These are phyloP conservation scores for Sebastolobus altivelis DNA, from an alignment of 2,797 vertebrate genomes.

Conservation along the genomic window DNA sequence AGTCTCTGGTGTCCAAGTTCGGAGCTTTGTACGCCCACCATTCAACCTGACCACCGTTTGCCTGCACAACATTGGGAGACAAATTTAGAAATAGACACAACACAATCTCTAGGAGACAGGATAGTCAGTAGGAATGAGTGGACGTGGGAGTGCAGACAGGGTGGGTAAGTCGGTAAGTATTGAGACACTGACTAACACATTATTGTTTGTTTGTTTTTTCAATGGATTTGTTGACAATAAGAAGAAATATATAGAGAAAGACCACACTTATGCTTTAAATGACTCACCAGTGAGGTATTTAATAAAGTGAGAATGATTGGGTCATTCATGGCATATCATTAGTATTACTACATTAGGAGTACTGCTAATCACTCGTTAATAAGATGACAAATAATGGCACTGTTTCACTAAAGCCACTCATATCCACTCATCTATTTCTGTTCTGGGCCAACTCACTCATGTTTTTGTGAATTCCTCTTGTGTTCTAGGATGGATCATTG, in stretches of 20 bases:
- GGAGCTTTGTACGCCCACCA: not conserved
- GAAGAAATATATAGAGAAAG: not conserved
- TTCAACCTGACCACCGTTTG: not conserved
- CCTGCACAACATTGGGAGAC: not conserved
- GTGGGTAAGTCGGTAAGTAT: not conserved
- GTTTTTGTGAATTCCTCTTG: conserved; percentile 47
- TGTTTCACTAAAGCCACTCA: conserved; percentile 22
- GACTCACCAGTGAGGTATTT: not conserved
- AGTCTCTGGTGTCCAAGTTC: not conserved
- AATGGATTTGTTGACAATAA: not conserved
- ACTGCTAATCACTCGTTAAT: conserved; percentile 17
- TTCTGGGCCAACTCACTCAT: conserved; percentile 21
- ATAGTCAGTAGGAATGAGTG: not conserved
- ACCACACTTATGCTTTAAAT: not conserved
- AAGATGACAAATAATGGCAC: conserved; percentile 8
- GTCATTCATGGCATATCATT: not conserved
- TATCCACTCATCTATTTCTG: conserved; percentile 31
- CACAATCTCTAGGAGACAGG: not conserved
- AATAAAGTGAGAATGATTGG: not conserved
- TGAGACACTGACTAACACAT: not conserved
- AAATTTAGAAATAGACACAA: not conserved
- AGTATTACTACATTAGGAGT: not conserved
- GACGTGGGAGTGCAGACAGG: not conserved
- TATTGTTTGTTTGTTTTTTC: conserved; percentile 11
- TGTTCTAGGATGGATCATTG: conserved; percentile 46